Evolutionary conservation across 2,888 invertebrate species (phyloP).

Genomic region (Harpalus rubripes): DNA sequence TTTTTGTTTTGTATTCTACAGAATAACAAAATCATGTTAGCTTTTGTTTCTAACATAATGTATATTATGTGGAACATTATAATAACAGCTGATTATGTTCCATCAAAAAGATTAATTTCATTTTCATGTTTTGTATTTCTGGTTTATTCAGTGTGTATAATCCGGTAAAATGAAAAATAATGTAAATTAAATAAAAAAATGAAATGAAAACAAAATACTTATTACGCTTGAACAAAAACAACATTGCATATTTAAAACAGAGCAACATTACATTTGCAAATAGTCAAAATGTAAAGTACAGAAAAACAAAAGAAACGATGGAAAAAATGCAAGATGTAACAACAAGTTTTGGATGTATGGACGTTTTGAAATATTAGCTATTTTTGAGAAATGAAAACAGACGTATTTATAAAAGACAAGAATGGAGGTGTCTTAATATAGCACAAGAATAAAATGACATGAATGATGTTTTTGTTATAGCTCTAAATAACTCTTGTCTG

Average conservation of each 20-base stretch:
- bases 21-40: too few relatives aligned
- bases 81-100: background rate
- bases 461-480: constrained; percentile 26
- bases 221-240: constrained; percentile 22
- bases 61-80: background rate
- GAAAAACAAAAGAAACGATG: background rate
- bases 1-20: too few relatives aligned
- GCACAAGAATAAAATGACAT: constrained; percentile 12
- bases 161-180: constrained; percentile 44
- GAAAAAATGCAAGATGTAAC: background rate
- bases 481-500: constrained; percentile 41
- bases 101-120: constrained; percentile 14
- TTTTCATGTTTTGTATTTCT: constrained; percentile 18
- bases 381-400: constrained; percentile 1
- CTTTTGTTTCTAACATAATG: background rate
- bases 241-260: constrained; percentile 11
- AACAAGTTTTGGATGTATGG: background rate
- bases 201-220: constrained; percentile 23
- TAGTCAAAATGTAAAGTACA: constrained; percentile 1
- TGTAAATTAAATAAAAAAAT: constrained; percentile 26
- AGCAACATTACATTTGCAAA: background rate
- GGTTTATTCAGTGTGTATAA: constrained; percentile 6
- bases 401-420: constrained; percentile 18
- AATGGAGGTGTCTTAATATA: constrained; percentile 24
- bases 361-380: background rate